Percentiles rank a stretch among this genome's conserved stretches.
phyloP scores from a whole-genome alignment of 2,888 invertebrate genomes.

The Drosophila nr. perissopoda region DNA sequence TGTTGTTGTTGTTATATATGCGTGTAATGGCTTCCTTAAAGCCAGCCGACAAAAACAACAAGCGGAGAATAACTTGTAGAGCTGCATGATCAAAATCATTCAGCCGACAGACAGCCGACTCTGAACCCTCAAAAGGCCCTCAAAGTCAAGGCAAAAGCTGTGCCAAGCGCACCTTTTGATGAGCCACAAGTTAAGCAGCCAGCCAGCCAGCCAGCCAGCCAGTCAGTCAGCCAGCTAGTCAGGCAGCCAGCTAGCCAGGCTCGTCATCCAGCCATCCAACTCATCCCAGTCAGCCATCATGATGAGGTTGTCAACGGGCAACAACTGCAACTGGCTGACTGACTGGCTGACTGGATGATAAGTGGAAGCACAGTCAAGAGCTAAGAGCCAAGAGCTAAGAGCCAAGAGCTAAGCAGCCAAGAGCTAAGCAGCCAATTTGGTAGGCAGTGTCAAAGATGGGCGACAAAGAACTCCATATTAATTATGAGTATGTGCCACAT shows the following conservation, averaged over 20 bases:
- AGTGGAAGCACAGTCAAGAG: slow-evolving; percentile 14
- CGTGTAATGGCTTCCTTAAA: slow-evolving; percentile 81
- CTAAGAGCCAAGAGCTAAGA: neutral
- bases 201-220: slow-evolving; percentile 15
- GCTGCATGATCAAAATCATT: slow-evolving; percentile 71
- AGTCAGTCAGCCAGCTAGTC: slow-evolving; percentile 16
- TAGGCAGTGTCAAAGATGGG: slow-evolving; percentile 63
- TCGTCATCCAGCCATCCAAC: slow-evolving; percentile 3
- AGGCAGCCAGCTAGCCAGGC: slow-evolving; percentile 22
- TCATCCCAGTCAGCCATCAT: slow-evolving; percentile 45
- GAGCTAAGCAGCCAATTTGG: slow-evolving; percentile 53
- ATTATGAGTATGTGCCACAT: slow-evolving; percentile 45
- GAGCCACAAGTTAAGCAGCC: slow-evolving; percentile 26
- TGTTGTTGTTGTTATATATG: slow-evolving; percentile 60
- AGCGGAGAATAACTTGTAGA: slow-evolving; percentile 35
- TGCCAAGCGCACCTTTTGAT: slow-evolving; percentile 41
- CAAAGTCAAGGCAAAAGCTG: slow-evolving; percentile 50
- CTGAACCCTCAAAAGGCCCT: slow-evolving; percentile 29
- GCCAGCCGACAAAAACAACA: slow-evolving; percentile 46
- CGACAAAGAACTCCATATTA: slow-evolving; percentile 47
- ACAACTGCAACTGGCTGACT: slow-evolving; percentile 22
- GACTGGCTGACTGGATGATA: slow-evolving; percentile 7
- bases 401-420: neutral
- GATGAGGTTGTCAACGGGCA: slow-evolving; percentile 72
- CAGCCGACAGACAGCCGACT: slow-evolving; percentile 57